Conservation (phyloP, 2,797 vertebrate species). For the Cheirogaleus major region DNA sequence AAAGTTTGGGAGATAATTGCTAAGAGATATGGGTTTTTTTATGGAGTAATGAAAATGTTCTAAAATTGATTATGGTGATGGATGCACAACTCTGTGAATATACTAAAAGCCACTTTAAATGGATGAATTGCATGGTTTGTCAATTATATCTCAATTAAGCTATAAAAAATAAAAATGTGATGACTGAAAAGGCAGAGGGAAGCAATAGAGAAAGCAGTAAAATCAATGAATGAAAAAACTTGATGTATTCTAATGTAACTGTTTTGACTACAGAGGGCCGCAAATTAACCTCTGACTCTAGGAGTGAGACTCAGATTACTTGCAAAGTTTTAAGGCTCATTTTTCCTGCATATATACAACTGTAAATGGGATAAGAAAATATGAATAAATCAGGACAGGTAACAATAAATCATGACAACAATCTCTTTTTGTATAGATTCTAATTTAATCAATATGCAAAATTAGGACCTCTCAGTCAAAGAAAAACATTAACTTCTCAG, state of each 20-base stretch:
- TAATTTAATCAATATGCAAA: constrained; percentile 64
- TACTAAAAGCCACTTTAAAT: not conserved
- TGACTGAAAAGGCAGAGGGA: not conserved
- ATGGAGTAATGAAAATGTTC: not conserved
- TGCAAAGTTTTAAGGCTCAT: not conserved
- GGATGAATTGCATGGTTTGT: not conserved
- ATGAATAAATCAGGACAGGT: constrained; percentile 19
- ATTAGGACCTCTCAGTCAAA: constrained; percentile 12
- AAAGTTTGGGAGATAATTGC: not conserved
- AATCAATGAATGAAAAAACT: not conserved
- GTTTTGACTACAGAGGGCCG: not conserved
- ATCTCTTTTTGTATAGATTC: constrained; percentile 8
- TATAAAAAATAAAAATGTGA: constrained; percentile 34
- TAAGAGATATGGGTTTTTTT: not conserved
- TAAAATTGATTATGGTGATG: not conserved
- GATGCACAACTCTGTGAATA: not conserved
- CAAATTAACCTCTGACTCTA: constrained; percentile 20
- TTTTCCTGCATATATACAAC: not conserved
- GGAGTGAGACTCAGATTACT: not conserved
- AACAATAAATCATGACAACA: constrained; percentile 58
- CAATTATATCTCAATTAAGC: constrained; percentile 28
- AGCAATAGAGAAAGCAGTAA: not conserved
- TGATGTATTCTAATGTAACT: not conserved
- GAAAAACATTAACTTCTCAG: constrained; percentile 53
- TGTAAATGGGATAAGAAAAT: not conserved